Evolutionary conservation across 1,140 invertebrate species (phyloP), one percentile per base, ranked within the genome.

Genomic region (Atta cephalotes): DNA sequence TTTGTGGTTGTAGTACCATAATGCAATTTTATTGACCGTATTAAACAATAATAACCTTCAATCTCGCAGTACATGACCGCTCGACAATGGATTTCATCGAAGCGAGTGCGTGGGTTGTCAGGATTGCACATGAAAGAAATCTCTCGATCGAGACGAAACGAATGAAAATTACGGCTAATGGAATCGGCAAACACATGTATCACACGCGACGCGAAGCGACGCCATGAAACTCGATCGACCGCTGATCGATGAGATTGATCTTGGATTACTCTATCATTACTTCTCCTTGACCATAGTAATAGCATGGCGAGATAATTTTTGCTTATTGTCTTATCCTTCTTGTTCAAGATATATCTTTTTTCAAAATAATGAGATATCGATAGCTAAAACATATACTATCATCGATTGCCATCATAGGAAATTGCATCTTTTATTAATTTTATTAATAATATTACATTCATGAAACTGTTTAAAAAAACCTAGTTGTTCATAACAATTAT

Each of bases 11-110:
- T 86, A 85, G 84, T 78, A 91, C 79, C 71, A 84, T 90, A 91
- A 89, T 86, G 78, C 80, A 86, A 66, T 85, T 77, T 92, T 90
- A 92, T 92, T 92, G 88, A 78, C 85, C 86, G 91, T 87, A 92
- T 90, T 91, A 91, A 92, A 91, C 89, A 91, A 91, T 90, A 90
- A 92, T 92, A 92, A 92, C 89, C 87, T 89, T 86, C 87, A 91
- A 90, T 91, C 78, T 90, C 74, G 70, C 65, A 39, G 79, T 74
- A 85, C 81, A 88, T 85, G 87, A 81, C 82, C 68, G 49, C 82
- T 78, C 81, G 89, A 91, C 89, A 91, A 90, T 91, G 89, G 86
- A 88, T 90, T 91, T 90, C 88, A 90, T 86, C 66, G 86, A 60
- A 78, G 35, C 58, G 62, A 39, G 58, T 62, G 80, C 86, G 88